These are phyloP conservation scores for Tinamus guttatus DNA, from an alignment of 2,113 vertebrate species.

Conservation along the genomic window DNA sequence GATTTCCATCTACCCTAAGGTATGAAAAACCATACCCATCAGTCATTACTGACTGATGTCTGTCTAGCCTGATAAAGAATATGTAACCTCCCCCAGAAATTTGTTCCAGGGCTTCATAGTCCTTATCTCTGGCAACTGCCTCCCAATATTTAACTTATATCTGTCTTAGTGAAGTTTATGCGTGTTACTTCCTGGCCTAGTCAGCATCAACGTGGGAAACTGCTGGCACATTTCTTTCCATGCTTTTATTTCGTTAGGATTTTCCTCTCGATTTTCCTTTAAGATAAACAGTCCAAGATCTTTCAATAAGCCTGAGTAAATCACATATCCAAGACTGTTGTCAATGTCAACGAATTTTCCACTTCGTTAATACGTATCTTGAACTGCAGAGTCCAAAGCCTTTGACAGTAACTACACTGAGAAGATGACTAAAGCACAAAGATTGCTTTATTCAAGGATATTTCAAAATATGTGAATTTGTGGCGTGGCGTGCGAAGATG, in stretches of 20 bases:
- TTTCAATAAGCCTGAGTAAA: background rate
- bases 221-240: background rate
- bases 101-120: background rate
- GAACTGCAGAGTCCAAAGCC: background rate
- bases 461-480: background rate
- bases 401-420: background rate
- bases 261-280: background rate
- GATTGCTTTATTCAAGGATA: too few relatives aligned
- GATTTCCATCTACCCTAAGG: background rate
- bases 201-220: accelerated
- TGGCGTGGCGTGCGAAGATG: background rate
- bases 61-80: background rate
- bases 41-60: background rate
- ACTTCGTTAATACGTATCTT: background rate
- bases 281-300: background rate
- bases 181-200: accelerated
- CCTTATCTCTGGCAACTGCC: background rate
- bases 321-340: background rate
- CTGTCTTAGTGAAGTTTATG: accelerated
- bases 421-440: background rate
- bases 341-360: background rate
- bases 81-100: background rate
- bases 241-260: background rate
- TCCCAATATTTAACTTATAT: background rate
- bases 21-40: background rate